Conservation (phyloP, 2,113 vertebrate genomes). For the Ondatra zibethicus region DNA sequence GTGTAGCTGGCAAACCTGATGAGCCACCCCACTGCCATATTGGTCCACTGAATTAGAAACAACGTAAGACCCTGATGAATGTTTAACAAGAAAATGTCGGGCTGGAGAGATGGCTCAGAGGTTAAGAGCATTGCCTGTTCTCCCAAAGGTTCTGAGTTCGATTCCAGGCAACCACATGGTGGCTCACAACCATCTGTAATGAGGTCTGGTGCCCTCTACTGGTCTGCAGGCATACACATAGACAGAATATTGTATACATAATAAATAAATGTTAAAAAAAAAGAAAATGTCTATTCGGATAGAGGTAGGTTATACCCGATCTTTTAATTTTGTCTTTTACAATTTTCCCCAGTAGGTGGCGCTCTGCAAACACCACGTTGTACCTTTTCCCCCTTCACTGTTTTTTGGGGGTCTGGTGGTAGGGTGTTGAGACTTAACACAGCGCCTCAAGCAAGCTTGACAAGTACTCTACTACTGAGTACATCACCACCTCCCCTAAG, state of each 20-base stretch:
- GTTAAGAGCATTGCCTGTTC: too few relatives aligned
- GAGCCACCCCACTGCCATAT: too few relatives aligned
- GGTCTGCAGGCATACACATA: too few relatives aligned
- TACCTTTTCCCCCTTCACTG: neutral
- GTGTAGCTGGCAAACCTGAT: neutral
- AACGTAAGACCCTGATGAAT: slow-evolving; percentile 6
- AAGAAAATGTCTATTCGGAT: slow-evolving; percentile 8
- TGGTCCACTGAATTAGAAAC: slow-evolving; percentile 23
- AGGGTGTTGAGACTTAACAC: neutral
- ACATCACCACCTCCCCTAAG: neutral
- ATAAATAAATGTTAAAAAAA: too few relatives aligned
- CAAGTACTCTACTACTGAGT: neutral
- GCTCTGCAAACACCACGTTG: neutral
- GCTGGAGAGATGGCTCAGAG: too few relatives aligned
- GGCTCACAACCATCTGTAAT: too few relatives aligned
- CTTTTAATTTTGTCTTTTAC: slow-evolving; percentile 46
- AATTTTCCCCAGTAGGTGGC: slow-evolving; percentile 57
- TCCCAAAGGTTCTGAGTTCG: too few relatives aligned
- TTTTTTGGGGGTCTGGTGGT: neutral
- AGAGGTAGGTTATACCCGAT: neutral
- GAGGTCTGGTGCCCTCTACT: too few relatives aligned
- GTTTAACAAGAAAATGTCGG: neutral
- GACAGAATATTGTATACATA: too few relatives aligned
- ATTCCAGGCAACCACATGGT: too few relatives aligned
- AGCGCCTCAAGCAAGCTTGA: neutral